These are phyloP conservation scores for Crotophaga sulcirostris DNA, from an alignment of 2,113 vertebrate species.

Conservation along the genomic window DNA sequence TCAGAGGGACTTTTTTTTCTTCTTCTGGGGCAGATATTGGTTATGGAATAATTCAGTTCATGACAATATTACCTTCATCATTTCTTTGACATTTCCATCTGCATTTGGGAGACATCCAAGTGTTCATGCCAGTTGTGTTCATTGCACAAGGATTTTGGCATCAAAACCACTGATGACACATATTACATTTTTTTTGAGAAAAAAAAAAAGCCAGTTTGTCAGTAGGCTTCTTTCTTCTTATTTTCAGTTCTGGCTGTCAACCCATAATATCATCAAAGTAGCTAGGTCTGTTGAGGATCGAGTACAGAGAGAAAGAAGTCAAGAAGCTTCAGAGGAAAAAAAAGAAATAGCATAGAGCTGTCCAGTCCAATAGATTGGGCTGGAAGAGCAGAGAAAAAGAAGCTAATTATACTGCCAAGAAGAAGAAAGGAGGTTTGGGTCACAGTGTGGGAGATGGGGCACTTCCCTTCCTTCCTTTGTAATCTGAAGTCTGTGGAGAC, in stretches of 20 bases:
- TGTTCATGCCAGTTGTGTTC: conserved; percentile 67
- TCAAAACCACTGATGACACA: conserved; percentile 59
- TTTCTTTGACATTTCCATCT: conserved; percentile 71
- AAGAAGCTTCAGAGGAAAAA: conserved; percentile 24
- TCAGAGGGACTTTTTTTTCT: not conserved
- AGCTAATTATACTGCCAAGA: not conserved
- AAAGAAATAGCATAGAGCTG: not conserved
- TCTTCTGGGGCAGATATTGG: conserved; percentile 40
- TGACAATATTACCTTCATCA: conserved; percentile 68
- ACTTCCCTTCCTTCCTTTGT: not conserved
- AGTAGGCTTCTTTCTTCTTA: conserved; percentile 29
- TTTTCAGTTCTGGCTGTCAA: conserved; percentile 61
- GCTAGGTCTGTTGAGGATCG: conserved; percentile 10
- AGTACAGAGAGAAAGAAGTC: conserved; percentile 37
- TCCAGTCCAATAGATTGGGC: not conserved
- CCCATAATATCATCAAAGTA: conserved; percentile 61
- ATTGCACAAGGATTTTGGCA: conserved; percentile 68
- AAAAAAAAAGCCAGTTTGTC: conserved; percentile 16
- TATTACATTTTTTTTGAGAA: not conserved
- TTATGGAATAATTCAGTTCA: conserved; percentile 54
- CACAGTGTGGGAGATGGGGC: not conserved
- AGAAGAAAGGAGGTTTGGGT: not conserved
- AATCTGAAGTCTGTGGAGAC: conserved; percentile 2
- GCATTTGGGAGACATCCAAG: conserved; percentile 64
- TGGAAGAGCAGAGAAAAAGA: not conserved